Evolutionary conservation across 2,113 vertebrate species (phyloP).

Genomic region (Ascaphus truei): DNA sequence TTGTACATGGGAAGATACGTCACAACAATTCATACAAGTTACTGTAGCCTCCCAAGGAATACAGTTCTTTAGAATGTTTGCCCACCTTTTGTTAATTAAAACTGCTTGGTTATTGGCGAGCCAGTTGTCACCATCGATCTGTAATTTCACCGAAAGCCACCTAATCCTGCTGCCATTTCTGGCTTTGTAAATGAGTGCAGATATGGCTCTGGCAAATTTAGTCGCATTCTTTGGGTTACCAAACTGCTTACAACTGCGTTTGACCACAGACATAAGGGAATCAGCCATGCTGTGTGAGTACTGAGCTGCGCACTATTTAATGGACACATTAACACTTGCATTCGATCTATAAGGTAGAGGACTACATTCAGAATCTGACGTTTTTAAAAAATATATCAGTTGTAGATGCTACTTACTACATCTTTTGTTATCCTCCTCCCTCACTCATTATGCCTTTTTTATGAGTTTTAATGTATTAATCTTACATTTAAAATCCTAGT

Average conservation of each 20-base stretch:
- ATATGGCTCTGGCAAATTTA: not conserved
- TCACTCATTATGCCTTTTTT: no score
- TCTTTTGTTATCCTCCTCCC: no score
- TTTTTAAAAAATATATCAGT: no score
- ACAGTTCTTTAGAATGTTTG: not conserved
- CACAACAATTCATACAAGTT: not conserved
- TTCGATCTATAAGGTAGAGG: no score
- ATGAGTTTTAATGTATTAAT: no score
- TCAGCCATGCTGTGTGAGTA: no score
- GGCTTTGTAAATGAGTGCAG: not conserved
- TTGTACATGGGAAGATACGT: not conserved
- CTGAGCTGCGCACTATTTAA: no score
- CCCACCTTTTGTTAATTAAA: not conserved
- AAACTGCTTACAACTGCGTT: not conserved
- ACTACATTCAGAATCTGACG: no score
- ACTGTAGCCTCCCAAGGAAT: not conserved
- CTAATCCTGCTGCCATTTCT: slow-evolving; percentile 2
- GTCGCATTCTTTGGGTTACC: not conserved
- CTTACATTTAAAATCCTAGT: no score
- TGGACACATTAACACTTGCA: no score
- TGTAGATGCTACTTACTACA: no score
- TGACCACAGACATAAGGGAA: no score
- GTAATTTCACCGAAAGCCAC: not conserved
- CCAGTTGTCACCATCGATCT: slow-evolving; percentile 9
- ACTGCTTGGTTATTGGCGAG: not conserved